A percentile compares a stretch with the other conserved stretches of the same genome.
These are phyloP conservation scores for Nixonia krombeini DNA, from an alignment of 1,140 invertebrate genomes.

Conservation along the genomic window DNA sequence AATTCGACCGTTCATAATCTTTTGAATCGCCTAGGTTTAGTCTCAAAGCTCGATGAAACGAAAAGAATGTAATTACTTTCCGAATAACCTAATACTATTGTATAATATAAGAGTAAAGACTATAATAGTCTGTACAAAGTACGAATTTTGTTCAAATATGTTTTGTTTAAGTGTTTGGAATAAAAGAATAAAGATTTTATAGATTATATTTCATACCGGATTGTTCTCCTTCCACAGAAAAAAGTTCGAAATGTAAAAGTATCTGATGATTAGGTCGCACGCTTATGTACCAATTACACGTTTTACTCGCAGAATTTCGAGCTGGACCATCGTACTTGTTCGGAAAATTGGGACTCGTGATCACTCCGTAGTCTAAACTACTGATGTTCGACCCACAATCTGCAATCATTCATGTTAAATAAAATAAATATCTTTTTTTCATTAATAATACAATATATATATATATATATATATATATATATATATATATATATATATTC, in stretches of 20 bases:
- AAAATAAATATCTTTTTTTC: too few species aligned
- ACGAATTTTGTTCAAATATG: too few species aligned
- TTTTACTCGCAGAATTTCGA: constrained; percentile 81
- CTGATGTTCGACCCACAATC: constrained; percentile 94
- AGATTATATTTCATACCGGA: constrained; percentile 81
- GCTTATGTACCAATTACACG: constrained; percentile 94
- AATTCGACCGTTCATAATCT: too few species aligned
- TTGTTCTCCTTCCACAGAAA: constrained; percentile 91
- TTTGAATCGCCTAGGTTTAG: too few species aligned
- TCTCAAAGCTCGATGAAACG: too few species aligned
- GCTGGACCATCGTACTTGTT: constrained; percentile 85
- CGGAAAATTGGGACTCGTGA: constrained; percentile 90
- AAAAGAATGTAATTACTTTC: too few species aligned
- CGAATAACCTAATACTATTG: too few species aligned
- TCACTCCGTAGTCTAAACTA: constrained; percentile 85
- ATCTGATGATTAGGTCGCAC: constrained; percentile 86
- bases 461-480: too few species aligned
- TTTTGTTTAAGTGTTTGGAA: background rate
- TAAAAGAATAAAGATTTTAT: constrained; percentile 5
- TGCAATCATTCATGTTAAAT: constrained; percentile 54
- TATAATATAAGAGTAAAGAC: too few species aligned
- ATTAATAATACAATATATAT: too few species aligned
- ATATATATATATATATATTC: too few species aligned
- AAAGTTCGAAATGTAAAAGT: constrained; percentile 88
- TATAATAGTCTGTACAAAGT: too few species aligned